A percentile compares a stretch with the other conserved stretches of the same genome.
These are phyloP conservation scores for Zygothrica quintamaculata DNA, from an alignment of 2,888 invertebrate species.

Conservation along the genomic window DNA sequence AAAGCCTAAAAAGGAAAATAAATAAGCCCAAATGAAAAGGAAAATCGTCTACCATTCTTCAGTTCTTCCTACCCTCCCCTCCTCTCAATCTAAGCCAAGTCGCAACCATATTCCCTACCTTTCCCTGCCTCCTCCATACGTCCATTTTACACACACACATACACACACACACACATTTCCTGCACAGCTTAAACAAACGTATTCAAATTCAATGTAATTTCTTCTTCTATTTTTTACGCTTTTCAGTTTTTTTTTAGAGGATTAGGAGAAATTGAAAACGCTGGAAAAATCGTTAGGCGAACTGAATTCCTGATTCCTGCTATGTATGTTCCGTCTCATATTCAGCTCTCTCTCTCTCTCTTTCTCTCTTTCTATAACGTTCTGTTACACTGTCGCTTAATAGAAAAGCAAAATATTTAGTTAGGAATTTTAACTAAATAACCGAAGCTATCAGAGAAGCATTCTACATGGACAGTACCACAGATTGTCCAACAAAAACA, in stretches of 20 bases:
- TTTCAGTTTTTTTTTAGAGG: constrained; percentile 29
- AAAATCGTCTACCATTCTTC: constrained; percentile 36
- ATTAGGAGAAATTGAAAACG: constrained; percentile 69
- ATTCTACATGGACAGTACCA: constrained; percentile 16
- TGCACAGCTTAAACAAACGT: constrained; percentile 15
- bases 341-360: background rate
- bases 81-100: too few species aligned
- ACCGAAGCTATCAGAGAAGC: constrained; percentile 6
- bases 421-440: constrained; percentile 61
- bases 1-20: constrained; percentile 19
- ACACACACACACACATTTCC: constrained; percentile 12
- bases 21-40: constrained; percentile 35
- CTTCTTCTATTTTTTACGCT: constrained; percentile 17
- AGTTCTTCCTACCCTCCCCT: constrained; percentile 2
- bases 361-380: background rate
- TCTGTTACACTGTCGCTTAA: constrained; percentile 36
- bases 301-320: background rate
- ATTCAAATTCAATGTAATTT: constrained; percentile 64
- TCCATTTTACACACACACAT: background rate
- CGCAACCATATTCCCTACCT: too few species aligned
- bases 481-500: constrained; percentile 9
- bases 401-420: constrained; percentile 67
- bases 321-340: background rate
- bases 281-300: constrained; percentile 22
- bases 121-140: too few species aligned